These are phyloP conservation scores for Sciurus niger DNA, from an alignment of 2,113 vertebrate species.

Conservation along the genomic window DNA sequence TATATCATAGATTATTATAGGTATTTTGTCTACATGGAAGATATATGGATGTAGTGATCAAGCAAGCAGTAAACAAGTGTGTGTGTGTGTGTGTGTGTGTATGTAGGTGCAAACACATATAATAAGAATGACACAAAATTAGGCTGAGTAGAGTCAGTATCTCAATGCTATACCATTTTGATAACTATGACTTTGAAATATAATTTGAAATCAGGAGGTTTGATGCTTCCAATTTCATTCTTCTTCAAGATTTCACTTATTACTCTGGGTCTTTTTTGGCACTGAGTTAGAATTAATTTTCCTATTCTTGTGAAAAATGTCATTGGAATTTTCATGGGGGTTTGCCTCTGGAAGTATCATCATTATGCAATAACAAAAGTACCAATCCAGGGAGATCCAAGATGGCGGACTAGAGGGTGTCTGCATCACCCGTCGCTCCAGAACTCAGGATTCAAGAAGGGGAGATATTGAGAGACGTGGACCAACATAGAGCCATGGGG, in stretches of 20 bases:
- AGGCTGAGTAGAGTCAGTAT: neutral
- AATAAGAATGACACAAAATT: neutral
- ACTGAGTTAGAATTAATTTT: neutral
- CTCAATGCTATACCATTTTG: neutral
- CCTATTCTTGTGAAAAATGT: neutral
- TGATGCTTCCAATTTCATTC: neutral
- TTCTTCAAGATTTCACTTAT: neutral
- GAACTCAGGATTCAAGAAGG: too few relatives aligned
- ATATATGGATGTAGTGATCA: neutral
- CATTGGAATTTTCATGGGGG: neutral
- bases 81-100: neutral
- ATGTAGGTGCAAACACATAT: neutral
- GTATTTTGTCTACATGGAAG: neutral
- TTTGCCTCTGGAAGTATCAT: neutral
- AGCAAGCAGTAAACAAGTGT: neutral
- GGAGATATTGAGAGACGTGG: too few relatives aligned
- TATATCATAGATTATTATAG: conserved; percentile 5
- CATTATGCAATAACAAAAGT: neutral
- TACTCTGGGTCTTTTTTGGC: too few relatives aligned
- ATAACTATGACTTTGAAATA: neutral
- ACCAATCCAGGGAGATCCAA: neutral
- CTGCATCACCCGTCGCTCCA: too few relatives aligned
- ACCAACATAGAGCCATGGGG: too few relatives aligned
- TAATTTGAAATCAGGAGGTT: neutral
- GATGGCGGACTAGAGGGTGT: too few relatives aligned